Conservation (phyloP, 2,797 vertebrate genomes). For the Silurus aristotelis region DNA sequence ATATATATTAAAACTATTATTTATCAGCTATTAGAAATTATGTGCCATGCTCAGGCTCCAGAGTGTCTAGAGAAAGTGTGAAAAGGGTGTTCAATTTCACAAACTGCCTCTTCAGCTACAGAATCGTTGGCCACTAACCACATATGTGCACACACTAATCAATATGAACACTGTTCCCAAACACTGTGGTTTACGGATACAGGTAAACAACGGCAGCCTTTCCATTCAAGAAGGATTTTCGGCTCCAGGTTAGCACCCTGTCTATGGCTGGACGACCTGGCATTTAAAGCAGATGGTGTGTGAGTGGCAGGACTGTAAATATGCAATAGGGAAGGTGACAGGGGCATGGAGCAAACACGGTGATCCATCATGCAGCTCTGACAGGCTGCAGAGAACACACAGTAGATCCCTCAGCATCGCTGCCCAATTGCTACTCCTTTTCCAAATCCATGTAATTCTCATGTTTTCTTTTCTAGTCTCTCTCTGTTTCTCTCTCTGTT, state of each 20-base stretch:
- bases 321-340: constrained; percentile 55
- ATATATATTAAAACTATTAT: too few relatives aligned
- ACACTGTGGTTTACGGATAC: constrained; percentile 18
- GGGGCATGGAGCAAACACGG: constrained; percentile 43
- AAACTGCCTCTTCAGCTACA: constrained; percentile 22
- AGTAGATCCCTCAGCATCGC: constrained; percentile 42
- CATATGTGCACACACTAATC: constrained; percentile 33
- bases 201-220: constrained; percentile 30
- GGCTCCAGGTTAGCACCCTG: constrained; percentile 3
- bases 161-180: constrained; percentile 24
- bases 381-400: constrained; percentile 46
- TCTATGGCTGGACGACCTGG: constrained; percentile 16
- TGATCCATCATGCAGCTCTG: constrained; percentile 58
- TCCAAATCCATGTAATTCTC: constrained; percentile 55
- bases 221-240: constrained; percentile 4
- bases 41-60: neutral
- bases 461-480: constrained; percentile 54
- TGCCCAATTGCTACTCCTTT: constrained; percentile 42
- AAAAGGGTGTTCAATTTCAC: constrained; percentile 43
- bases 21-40: neutral
- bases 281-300: constrained; percentile 45
- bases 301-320: constrained; percentile 52
- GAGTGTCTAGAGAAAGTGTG: constrained; percentile 7
- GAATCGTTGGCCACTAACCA: constrained; percentile 20
- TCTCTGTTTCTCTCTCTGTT: constrained; percentile 5